Percentiles rank a stretch among this genome's conserved stretches.
Evolutionary conservation across 2,113 vertebrate species (phyloP).

Genomic region (Myotis yumanensis): DNA sequence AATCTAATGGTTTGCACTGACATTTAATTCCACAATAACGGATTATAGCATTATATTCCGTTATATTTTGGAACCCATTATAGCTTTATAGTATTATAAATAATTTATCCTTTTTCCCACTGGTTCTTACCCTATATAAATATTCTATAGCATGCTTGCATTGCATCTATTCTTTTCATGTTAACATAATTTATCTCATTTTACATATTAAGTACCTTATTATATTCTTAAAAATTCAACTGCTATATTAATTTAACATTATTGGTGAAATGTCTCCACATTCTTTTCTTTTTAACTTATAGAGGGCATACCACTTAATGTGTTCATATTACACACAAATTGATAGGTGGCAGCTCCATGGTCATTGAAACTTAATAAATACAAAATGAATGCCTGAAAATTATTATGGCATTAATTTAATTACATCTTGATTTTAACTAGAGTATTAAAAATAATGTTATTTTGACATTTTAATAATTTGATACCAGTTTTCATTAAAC

Average conservation of each 20-base stretch:
- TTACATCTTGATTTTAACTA: background rate
- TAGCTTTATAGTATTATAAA: constrained; percentile 53
- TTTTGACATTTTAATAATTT: background rate
- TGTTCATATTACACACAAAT: background rate
- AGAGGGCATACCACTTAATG: background rate
- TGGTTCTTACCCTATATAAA: constrained; percentile 22
- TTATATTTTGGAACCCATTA: constrained; percentile 53
- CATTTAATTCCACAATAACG: constrained; percentile 66
- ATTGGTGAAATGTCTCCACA: background rate
- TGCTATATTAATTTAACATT: background rate
- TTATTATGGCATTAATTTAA: background rate
- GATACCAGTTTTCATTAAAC: background rate
- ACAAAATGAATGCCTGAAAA: background rate
- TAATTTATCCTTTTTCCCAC: constrained; percentile 40
- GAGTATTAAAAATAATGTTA: background rate
- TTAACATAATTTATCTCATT: constrained; percentile 48
- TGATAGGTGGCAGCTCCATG: background rate
- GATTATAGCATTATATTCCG: constrained; percentile 54
- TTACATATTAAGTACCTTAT: constrained; percentile 49
- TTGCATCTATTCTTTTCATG: background rate
- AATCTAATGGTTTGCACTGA: constrained; percentile 62
- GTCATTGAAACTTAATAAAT: background rate
- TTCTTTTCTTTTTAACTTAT: constrained; percentile 16
- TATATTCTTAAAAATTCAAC: background rate
- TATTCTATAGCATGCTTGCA: constrained; percentile 15